phyloP scores from a whole-genome alignment of 2,113 vertebrate species.

The Platycercus adscitus region DNA sequence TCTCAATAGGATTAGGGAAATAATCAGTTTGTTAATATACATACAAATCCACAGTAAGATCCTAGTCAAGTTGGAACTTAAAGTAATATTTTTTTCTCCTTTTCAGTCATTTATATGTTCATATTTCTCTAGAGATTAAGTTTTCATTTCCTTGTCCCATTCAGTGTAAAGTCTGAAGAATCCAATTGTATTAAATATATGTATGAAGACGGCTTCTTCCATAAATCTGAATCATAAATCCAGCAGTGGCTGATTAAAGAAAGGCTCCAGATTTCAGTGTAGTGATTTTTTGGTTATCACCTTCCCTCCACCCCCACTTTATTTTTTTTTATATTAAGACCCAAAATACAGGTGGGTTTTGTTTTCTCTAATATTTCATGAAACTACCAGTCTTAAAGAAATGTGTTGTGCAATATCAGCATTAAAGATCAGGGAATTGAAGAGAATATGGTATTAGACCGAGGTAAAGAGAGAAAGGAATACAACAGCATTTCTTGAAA shows the following conservation, averaged over 20 bases:
- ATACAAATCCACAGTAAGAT: neutral
- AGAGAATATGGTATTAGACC: neutral
- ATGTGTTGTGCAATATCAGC: neutral
- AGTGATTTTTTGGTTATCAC: accelerated
- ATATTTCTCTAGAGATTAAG: neutral
- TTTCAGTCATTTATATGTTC: neutral
- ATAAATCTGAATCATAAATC: neutral
- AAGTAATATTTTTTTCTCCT: neutral
- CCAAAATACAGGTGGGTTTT: neutral
- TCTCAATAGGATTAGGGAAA: neutral
- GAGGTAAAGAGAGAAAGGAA: neutral
- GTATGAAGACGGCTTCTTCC: neutral
- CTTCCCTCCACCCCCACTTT: neutral
- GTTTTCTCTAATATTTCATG: neutral
- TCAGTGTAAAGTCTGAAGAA: neutral
- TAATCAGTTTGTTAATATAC: neutral
- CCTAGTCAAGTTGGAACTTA: neutral
- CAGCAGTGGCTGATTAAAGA: neutral
- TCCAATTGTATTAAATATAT: neutral
- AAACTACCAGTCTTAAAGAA: neutral
- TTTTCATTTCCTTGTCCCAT: neutral
- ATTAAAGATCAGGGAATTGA: neutral
- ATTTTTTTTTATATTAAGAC: neutral
- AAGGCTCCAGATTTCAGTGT: neutral
- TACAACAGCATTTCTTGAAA: neutral